Conservation (phyloP, 2,797 vertebrate genomes). For the Melanogrammus aeglefinus region DNA sequence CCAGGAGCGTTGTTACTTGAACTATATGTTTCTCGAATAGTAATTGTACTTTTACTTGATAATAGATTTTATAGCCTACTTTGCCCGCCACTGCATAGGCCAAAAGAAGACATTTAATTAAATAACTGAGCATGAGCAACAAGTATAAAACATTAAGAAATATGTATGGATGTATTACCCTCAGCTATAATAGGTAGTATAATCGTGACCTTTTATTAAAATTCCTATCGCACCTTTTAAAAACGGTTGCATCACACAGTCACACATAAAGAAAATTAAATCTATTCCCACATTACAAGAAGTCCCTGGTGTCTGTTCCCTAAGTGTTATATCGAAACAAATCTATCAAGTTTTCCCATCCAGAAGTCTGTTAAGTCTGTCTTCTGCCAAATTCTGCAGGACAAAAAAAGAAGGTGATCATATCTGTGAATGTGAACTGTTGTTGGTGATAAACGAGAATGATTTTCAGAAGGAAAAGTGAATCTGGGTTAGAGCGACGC, state of each 20-base stretch:
- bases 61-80: no score
- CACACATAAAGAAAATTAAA: neutral
- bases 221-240: neutral
- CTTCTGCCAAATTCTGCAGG: neutral
- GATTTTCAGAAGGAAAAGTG: slow-evolving; percentile 48
- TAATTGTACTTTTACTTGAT: no score
- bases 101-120: neutral
- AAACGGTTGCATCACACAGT: neutral
- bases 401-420: neutral
- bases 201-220: slow-evolving; percentile 31
- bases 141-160: neutral
- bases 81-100: neutral
- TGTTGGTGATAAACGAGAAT: slow-evolving; percentile 22
- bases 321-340: neutral
- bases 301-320: neutral
- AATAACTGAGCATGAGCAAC: neutral
- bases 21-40: no score
- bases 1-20: no score
- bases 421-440: neutral
- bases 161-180: neutral
- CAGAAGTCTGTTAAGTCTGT: neutral
- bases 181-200: slow-evolving; percentile 38
- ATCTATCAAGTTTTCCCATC: neutral
- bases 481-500: slow-evolving; percentile 59
- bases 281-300: neutral